phyloP scores from a whole-genome alignment of 2,113 vertebrate species.

The Hippopotamus amphibius region DNA sequence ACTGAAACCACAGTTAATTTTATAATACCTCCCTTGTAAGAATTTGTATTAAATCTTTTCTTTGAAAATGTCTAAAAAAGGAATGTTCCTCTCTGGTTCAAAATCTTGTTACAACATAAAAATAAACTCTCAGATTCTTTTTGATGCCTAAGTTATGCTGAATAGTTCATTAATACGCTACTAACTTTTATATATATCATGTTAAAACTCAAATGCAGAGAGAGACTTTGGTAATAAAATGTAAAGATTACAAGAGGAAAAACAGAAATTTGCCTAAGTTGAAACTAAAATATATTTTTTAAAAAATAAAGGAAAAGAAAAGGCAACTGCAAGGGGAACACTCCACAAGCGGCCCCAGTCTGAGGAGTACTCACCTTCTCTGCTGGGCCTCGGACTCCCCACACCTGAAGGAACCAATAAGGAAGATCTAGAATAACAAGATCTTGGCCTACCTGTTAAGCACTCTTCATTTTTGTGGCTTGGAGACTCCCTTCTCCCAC shows the following conservation, averaged over 20 bases:
- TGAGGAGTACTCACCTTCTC: neutral
- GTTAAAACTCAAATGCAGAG: neutral
- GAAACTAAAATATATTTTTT: neutral
- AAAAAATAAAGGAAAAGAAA: neutral
- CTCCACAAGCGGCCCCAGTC: no score
- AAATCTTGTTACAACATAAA: neutral
- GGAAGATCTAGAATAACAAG: neutral
- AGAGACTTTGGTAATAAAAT: slow-evolving; percentile 6
- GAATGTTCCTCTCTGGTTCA: neutral
- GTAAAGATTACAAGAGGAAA: neutral
- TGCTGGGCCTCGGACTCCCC: neutral
- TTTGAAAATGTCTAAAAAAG: neutral
- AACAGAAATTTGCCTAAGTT: neutral
- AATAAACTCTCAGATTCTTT: neutral
- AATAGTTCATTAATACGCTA: neutral
- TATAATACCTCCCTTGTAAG: neutral
- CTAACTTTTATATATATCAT: neutral
- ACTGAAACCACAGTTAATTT: neutral
- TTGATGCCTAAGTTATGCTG: neutral
- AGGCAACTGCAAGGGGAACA: neutral
- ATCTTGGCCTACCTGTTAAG: neutral
- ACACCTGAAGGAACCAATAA: neutral
- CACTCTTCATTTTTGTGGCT: neutral
- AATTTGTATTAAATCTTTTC: neutral
- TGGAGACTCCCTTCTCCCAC: neutral